Base-by-base conservation (phyloP, 2,113 vertebrate genomes). In the Heteronetta atricapilla region DNA sequence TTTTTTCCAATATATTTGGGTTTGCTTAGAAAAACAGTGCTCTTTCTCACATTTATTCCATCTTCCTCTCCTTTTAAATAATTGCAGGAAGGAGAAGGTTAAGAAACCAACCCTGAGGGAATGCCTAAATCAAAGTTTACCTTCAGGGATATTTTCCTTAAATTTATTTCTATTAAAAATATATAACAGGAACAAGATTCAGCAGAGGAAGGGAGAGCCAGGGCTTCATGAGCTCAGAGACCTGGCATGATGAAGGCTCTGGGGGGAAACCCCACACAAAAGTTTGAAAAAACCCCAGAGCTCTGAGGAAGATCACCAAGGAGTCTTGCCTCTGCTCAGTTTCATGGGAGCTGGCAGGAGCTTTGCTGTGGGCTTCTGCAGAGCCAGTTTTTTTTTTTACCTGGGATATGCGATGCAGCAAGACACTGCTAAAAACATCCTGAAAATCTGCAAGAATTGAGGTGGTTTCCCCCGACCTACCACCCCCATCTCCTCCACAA, bases 331-430 rank as follows among this genome's bases (percentile, higher is more conserved):
- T 72, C 66, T 1, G 1, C 64, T 56, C 3, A 1, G 42, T 58
- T 86, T 90, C 7, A 1, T 38, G 31, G 87, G 63, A 83, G 55
- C 94, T 95, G 94, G 80, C 82, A 94, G 48, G 19, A 91, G 29
- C 48, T 53, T 60, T 6, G 2, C 31, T 74, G 42, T 72, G 50
- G 77, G 72, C 63, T 91, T 89, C 79, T 2, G 3, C 2, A 56
- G 85, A 96, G 85, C 85, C 94, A 95, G 42, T 91, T 86, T 55
- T 90, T 55, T 90, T 88, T 46, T 91, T 68, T 90, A 38, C 66
- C 88, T 31, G 63, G 85, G 72, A 75, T 67, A 83, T 74, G 58
- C 68, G 66, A 90, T 48, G 62, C 76, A 68, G 77, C 68, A 81
- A 25, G 3, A 36, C 0, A 0, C 68, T 83, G 58, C 68, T 95